Conservation (phyloP, 2,113 vertebrate species). For the Mormyrus iriodes region DNA sequence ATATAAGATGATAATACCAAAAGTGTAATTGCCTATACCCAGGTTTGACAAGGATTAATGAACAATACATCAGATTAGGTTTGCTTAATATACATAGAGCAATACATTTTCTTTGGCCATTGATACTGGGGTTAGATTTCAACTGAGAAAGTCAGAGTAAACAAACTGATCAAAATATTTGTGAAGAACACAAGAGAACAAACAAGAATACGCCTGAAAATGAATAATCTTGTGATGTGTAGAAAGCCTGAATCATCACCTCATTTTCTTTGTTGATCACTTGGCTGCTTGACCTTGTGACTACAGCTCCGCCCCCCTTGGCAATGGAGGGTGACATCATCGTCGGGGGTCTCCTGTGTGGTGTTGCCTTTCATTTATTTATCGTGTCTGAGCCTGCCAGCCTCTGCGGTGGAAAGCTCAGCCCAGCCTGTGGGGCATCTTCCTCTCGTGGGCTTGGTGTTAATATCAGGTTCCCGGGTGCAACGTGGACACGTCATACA, state of each 20-base stretch:
- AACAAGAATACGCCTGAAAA: neutral
- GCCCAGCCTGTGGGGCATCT: neutral
- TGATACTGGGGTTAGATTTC: neutral
- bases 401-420: neutral
- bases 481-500: neutral
- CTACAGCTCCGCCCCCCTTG: neutral
- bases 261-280: neutral
- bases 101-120: neutral
- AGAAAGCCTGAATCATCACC: neutral
- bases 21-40: neutral
- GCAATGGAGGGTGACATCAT: neutral
- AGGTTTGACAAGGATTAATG: neutral
- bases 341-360: neutral
- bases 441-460: neutral
- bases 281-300: neutral
- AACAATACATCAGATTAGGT: neutral
- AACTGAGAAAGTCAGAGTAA: neutral
- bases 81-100: neutral
- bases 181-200: neutral
- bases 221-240: neutral
- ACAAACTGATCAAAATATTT: neutral
- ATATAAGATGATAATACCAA: neutral
- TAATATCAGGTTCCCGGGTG: neutral
- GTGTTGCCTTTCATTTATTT: slow-evolving; percentile 1
- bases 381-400: neutral